phyloP scores from a whole-genome alignment of 2,888 invertebrate genomes.

The Drosophila kokeensis region DNA sequence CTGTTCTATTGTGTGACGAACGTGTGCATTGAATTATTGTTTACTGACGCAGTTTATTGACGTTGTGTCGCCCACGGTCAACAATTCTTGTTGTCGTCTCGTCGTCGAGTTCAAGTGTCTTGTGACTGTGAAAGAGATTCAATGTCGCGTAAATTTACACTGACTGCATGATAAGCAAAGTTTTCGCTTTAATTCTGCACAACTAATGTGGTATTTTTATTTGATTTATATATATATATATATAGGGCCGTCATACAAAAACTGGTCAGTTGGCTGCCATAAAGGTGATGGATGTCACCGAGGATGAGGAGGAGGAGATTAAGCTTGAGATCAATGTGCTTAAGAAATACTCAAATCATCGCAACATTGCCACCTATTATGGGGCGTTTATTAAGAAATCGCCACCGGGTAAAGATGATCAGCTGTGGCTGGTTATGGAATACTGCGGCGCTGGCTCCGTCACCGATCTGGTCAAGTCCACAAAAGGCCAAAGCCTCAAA shows the following conservation, averaged over 20 bases:
- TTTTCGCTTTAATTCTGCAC: background rate
- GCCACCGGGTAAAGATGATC: constrained; percentile 99
- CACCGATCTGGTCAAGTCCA: constrained; percentile 99
- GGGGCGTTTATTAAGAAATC: constrained; percentile 99
- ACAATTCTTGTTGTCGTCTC: constrained; percentile 22
- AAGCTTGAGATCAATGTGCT: constrained; percentile 99
- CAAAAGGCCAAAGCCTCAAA: constrained; percentile 98
- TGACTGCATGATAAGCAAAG: constrained; percentile 39
- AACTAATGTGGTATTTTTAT: constrained; percentile 13
- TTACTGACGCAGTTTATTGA: constrained; percentile 72
- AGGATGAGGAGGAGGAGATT: constrained; percentile 99
- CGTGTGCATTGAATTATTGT: constrained; percentile 53
- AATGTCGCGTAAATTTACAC: constrained; percentile 27
- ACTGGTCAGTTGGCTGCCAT: constrained; percentile 99
- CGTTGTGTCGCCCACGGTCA: constrained; percentile 48
- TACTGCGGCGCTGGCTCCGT: constrained; percentile 99
- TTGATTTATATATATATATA: constrained; percentile 83
- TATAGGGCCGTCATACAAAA: constrained; percentile 98
- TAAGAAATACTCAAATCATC: constrained; percentile 99
- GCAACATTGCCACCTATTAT: constrained; percentile 99
- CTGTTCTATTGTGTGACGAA: constrained; percentile 40
- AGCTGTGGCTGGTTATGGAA: constrained; percentile 99
- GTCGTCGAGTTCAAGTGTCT: constrained; percentile 48
- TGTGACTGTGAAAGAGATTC: constrained; percentile 37
- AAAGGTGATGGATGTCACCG: constrained; percentile 99